Percentiles rank a stretch among this genome's conserved stretches.
Evolutionary conservation across 2,113 vertebrate genomes (phyloP).

Genomic region (Perognathus longimembris): DNA sequence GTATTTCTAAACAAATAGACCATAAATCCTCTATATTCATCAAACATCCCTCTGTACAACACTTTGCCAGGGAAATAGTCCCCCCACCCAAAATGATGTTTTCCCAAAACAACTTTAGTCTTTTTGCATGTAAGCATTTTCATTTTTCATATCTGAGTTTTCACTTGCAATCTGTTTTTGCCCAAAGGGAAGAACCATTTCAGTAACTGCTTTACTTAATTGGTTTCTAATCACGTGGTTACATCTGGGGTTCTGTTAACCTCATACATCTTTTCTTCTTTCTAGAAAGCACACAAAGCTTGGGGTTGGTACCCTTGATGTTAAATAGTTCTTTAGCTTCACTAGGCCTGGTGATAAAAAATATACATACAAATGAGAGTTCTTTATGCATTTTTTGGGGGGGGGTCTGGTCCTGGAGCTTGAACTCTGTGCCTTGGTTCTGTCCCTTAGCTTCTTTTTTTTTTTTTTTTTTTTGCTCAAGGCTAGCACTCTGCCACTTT

Average conservation of each 20-base stretch:
- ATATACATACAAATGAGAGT: conserved; percentile 54
- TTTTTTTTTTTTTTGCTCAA: no score
- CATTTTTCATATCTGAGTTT: conserved; percentile 67
- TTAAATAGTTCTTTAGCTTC: conserved; percentile 65
- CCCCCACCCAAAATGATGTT: conserved; percentile 47
- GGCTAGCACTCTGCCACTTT: no score
- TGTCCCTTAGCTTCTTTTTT: no score
- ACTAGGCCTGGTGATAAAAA: conserved; percentile 56
- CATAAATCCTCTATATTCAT: conserved; percentile 48
- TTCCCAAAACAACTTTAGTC: conserved; percentile 53
- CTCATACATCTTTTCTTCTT: conserved; percentile 72
- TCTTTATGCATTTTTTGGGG: conserved; percentile 47
- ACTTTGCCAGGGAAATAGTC: conserved; percentile 58
- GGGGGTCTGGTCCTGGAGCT: no score
- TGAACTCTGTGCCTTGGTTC: no score
- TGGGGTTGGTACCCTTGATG: conserved; percentile 49
- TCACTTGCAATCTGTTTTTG: conserved; percentile 73
- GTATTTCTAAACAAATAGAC: conserved; percentile 60
- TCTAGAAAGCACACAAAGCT: conserved; percentile 74
- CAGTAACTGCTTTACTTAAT: conserved; percentile 79
- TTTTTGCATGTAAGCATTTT: conserved; percentile 73
- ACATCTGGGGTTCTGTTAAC: conserved; percentile 75
- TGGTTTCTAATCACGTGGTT: conserved; percentile 80
- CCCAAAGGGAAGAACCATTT: conserved; percentile 72
- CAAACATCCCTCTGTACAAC: conserved; percentile 38